Percentiles rank a stretch among this genome's conserved stretches.
phyloP scores from a whole-genome alignment of 2,113 vertebrate genomes.

The Nerophis lumbriciformis region DNA sequence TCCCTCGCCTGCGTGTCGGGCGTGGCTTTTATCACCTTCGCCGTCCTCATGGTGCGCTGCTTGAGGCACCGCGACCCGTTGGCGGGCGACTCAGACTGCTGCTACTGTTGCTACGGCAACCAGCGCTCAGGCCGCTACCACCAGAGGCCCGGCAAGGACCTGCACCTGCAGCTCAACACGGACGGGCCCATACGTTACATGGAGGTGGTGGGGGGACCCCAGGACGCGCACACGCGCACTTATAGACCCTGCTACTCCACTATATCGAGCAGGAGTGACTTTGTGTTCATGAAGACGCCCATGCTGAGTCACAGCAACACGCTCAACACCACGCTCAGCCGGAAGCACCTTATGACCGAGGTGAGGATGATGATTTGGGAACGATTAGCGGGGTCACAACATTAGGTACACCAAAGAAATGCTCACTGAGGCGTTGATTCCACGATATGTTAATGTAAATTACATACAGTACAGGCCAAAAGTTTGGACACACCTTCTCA shows the following conservation, averaged over 20 bases:
- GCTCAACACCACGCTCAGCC: constrained; percentile 75
- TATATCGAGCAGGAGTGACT: constrained; percentile 82
- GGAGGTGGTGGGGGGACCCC: constrained; percentile 79
- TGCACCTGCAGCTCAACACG: constrained; percentile 80
- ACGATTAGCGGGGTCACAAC: background rate
- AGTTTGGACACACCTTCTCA: too few relatives aligned
- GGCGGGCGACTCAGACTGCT: constrained; percentile 63
- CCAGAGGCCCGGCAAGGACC: constrained; percentile 76
- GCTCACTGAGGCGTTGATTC: too few relatives aligned
- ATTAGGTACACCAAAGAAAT: background rate
- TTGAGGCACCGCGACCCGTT: constrained; percentile 57
- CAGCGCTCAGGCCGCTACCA: constrained; percentile 72
- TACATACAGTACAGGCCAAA: too few relatives aligned
- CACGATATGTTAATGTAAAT: too few relatives aligned
- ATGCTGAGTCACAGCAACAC: constrained; percentile 78
- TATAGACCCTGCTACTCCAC: constrained; percentile 84
- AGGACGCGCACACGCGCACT: constrained; percentile 76
- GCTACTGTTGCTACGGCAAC: constrained; percentile 73
- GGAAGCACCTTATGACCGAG: constrained; percentile 77
- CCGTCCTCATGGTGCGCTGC: constrained; percentile 73
- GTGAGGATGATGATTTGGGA: constrained; percentile 51
- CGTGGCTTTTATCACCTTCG: constrained; percentile 76
- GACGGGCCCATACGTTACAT: constrained; percentile 87
- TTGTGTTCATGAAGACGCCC: constrained; percentile 87
- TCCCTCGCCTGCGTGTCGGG: constrained; percentile 79